Evolutionary conservation across 2,797 vertebrate genomes (phyloP).

Genomic region (Glossophaga mutica): DNA sequence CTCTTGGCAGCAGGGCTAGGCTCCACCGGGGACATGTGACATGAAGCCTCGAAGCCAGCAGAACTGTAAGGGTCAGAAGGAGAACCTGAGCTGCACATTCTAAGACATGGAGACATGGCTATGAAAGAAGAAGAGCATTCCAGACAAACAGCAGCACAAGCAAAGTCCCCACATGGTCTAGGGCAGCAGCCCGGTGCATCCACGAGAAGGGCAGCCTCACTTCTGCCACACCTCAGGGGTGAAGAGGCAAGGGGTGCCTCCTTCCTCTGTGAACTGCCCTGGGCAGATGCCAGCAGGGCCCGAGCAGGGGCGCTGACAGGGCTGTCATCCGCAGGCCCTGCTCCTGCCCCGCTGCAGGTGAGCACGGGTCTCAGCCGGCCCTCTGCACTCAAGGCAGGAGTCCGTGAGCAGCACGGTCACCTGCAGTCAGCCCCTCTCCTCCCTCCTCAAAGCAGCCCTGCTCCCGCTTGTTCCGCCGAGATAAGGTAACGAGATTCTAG

Average conservation of each 20-base stretch:
- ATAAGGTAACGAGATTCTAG: constrained; percentile 90
- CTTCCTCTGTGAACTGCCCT: neutral
- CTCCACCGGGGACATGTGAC: neutral
- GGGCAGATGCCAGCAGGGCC: neutral
- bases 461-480: constrained; percentile 91
- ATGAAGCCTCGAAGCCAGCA: neutral
- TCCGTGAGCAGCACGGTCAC: neutral
- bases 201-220: neutral
- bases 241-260: neutral
- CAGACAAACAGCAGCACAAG: neutral
- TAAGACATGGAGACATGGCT: neutral
- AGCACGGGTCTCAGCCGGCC: too few species aligned
- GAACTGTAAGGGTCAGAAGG: neutral
- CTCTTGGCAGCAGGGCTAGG: neutral
- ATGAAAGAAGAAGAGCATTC: neutral
- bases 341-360: neutral
- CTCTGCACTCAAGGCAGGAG: neutral
- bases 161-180: neutral
- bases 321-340: neutral
- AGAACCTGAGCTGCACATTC: neutral
- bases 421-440: neutral
- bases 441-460: neutral
- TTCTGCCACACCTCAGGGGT: neutral
- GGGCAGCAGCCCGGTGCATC: neutral
- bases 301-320: too few species aligned